Conservation (phyloP, 1,140 invertebrate species). For the Drosophila ambigua region DNA sequence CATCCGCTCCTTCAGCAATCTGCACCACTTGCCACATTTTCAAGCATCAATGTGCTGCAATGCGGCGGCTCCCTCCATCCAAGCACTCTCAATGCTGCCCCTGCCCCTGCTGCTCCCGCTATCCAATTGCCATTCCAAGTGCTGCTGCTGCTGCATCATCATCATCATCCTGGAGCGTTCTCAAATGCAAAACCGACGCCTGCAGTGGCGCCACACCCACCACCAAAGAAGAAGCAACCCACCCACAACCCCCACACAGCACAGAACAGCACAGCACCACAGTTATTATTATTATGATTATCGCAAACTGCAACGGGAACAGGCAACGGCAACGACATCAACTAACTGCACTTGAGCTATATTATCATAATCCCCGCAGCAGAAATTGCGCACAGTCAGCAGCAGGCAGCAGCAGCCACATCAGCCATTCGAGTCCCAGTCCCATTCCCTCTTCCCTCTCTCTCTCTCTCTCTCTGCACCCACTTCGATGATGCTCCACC, state of each 20-base stretch:
- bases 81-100: not conserved
- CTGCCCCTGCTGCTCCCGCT: conserved; percentile 2
- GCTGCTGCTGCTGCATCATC: conserved; percentile 39
- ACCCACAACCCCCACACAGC: conserved; percentile 1
- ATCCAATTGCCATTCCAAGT: conserved; percentile 52
- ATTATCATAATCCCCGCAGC: conserved; percentile 71
- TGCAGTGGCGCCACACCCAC: conserved; percentile 1
- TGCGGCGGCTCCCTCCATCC: conserved; percentile 33
- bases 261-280: not conserved
- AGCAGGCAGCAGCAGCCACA: conserved; percentile 16
- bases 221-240: not conserved
- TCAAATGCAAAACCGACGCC: conserved; percentile 42
- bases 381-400: conserved; percentile 54
- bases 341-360: conserved; percentile 76
- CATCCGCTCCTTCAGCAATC: not conserved
- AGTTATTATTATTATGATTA: conserved; percentile 74
- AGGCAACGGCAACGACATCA: conserved; percentile 54
- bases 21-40: conserved; percentile 39
- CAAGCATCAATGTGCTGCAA: conserved; percentile 54
- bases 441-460: not conserved
- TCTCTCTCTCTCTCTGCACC: too few species aligned
- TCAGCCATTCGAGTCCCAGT: not conserved
- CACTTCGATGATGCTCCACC: not conserved
- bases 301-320: conserved; percentile 58
- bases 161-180: conserved; percentile 36